These are phyloP conservation scores for Bucco capensis DNA, from an alignment of 2,113 vertebrate species.

Conservation along the genomic window DNA sequence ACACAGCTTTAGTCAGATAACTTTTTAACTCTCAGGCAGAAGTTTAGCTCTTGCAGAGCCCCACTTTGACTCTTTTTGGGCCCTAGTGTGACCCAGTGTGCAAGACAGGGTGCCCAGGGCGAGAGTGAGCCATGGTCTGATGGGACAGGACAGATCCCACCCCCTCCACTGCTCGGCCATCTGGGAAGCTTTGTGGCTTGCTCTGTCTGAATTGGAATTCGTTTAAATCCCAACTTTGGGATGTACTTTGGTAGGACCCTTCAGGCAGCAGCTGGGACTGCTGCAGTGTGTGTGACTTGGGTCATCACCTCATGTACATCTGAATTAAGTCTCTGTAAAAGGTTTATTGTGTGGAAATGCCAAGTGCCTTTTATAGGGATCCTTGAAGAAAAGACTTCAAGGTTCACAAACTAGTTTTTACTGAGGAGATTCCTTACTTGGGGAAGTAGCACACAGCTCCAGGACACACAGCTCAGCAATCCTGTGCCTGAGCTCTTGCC, in stretches of 20 bases:
- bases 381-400: neutral
- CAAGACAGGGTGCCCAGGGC: too few species aligned
- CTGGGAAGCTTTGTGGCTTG: accelerated
- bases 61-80: accelerated
- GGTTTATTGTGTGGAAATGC: neutral
- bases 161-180: neutral
- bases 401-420: neutral
- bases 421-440: neutral
- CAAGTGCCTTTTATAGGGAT: neutral
- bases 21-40: neutral
- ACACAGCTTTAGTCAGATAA: neutral
- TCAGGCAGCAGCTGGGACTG: accelerated
- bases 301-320: neutral
- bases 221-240: neutral
- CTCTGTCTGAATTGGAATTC: neutral
- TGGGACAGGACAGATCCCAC: accelerated
- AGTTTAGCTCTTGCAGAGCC: neutral
- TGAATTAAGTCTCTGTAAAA: neutral
- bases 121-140: accelerated
- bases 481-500: neutral
- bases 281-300: accelerated
- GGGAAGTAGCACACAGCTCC: neutral
- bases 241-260: accelerated
- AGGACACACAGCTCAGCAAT: neutral
- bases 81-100: too few species aligned